Percentiles rank a stretch among this genome's conserved stretches.
phyloP scores from a whole-genome alignment of 2,888 invertebrate genomes.

The Ormyrus nitidulus region DNA sequence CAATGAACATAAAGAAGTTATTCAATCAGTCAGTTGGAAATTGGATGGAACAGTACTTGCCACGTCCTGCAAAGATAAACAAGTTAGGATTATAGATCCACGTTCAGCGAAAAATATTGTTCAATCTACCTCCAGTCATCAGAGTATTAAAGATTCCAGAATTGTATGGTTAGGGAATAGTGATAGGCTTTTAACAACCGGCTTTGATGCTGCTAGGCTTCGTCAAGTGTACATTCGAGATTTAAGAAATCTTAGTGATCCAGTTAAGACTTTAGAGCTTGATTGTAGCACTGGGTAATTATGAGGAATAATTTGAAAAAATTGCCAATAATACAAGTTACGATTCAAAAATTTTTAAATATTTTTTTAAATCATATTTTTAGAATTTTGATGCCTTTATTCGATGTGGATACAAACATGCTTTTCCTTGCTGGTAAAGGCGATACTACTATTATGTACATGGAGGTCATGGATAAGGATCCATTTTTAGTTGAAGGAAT shows the following conservation, averaged over 20 bases:
- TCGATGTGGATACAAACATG: conserved; percentile 96
- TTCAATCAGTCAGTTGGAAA: conserved; percentile 94
- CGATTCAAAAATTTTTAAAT: neutral
- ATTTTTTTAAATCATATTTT: conserved; percentile 50
- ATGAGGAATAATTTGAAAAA: conserved; percentile 11
- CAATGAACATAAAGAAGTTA: conserved; percentile 88
- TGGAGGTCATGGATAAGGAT: conserved; percentile 92
- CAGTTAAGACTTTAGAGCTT: conserved; percentile 87
- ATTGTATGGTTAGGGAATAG: conserved; percentile 93
- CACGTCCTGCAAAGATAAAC: conserved; percentile 94
- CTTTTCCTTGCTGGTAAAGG: conserved; percentile 96
- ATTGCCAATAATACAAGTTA: conserved; percentile 8
- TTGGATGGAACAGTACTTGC: conserved; percentile 88
- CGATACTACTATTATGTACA: conserved; percentile 92
- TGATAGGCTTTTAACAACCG: conserved; percentile 90
- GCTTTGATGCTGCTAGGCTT: conserved; percentile 90
- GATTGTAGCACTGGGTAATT: conserved; percentile 89
- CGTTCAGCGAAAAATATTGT: conserved; percentile 77
- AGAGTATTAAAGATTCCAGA: conserved; percentile 93
- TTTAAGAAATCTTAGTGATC: conserved; percentile 85
- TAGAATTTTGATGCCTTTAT: conserved; percentile 92
- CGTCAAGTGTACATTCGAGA: conserved; percentile 94
- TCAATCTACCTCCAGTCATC: conserved; percentile 85
- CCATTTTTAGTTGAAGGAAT: conserved; percentile 93
- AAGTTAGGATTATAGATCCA: conserved; percentile 91